These are phyloP conservation scores for Sandelia bainsii DNA, from an alignment of 2,797 vertebrate species.

Conservation along the genomic window DNA sequence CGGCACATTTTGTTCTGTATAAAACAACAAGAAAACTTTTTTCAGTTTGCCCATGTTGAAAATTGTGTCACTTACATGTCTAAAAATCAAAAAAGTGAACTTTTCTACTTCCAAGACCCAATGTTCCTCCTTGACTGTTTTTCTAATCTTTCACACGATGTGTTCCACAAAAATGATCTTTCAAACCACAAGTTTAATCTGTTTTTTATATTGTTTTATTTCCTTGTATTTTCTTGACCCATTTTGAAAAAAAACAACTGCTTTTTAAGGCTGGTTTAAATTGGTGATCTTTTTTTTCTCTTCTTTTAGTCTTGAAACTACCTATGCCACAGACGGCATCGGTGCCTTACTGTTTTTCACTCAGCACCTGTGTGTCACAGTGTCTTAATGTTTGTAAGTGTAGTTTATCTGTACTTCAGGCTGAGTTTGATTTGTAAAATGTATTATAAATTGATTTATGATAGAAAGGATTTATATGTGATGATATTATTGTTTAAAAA, in stretches of 20 bases:
- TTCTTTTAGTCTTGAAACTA: conserved; percentile 73
- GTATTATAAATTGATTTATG: conserved; percentile 82
- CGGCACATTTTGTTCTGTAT: too few species aligned
- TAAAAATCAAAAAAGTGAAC: too few species aligned
- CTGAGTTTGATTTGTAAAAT: conserved; percentile 80
- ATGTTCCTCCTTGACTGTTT: conserved; percentile 16
- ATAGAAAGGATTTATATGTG: conserved; percentile 80
- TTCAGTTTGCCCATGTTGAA: too few species aligned
- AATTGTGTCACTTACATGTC: too few species aligned
- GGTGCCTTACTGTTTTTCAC: conserved; percentile 88
- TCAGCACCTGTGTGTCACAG: conserved; percentile 75
- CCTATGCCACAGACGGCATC: conserved; percentile 84
- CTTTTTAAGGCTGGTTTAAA: conserved; percentile 27
- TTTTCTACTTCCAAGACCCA: not conserved
- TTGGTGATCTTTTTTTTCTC: conserved; percentile 22
- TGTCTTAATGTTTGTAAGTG: conserved; percentile 81
- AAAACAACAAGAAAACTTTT: too few species aligned
- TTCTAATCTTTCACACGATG: conserved; percentile 68
- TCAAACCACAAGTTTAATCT: conserved; percentile 50
- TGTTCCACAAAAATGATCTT: conserved; percentile 55
- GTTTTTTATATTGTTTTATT: conserved; percentile 32
- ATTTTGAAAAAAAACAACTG: conserved; percentile 22
- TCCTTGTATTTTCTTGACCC: conserved; percentile 29
- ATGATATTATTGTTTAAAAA: conserved; percentile 79
- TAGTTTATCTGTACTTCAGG: conserved; percentile 69